Base-by-base conservation (phyloP, 2,113 vertebrate genomes). In the Grallaria varia region DNA sequence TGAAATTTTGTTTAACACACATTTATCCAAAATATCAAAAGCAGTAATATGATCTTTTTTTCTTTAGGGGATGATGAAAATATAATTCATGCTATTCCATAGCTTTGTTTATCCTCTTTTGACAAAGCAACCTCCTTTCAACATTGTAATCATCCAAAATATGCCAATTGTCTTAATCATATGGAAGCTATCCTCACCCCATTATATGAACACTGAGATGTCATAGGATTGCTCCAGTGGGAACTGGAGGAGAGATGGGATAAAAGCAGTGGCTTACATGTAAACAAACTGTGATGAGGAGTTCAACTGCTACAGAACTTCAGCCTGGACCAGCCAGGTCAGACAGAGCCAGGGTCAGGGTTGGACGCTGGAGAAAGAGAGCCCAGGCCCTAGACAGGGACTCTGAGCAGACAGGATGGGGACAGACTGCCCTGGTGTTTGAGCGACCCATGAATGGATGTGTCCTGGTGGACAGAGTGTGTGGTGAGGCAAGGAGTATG, bases 381-480 rank as follows among this genome's bases (percentile, higher is more conserved):
- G 3, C 14, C 12, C 50, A 42, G 17, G 30, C 20, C 20, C 45
- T 58, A 19, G 37, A n/a, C 52, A 91, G 24, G 3, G 10, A 20
- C 24, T 60, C 50, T 24, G 18, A 14, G 30, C 58, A 76, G 22
- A 45, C 1, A 0, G 3, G 12, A 24, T n/a, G 6, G 1, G 7
- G 13, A 25, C 31, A 27, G 45, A 33, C 12, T n/a, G 35, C 15
- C 67, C 22, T 69, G 37, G 25, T 17, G 8, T 47, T 56, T 68
- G 33, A 74, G 24, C 2, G 2, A 67, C 25, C 12, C 3, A 2
- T 0, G 2, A 42, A 28, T 14, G 6, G 42, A 16, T 2, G 1
- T 5, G 13, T n/a, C 17, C 9, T 1, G 4, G 19, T 25, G 40
- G 27, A 74, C 5, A 2, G 16, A 67, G 31, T 9, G 10, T 24